These are phyloP conservation scores for Nasalis larvatus DNA, from an alignment of 2,113 vertebrate genomes.

Conservation along the genomic window DNA sequence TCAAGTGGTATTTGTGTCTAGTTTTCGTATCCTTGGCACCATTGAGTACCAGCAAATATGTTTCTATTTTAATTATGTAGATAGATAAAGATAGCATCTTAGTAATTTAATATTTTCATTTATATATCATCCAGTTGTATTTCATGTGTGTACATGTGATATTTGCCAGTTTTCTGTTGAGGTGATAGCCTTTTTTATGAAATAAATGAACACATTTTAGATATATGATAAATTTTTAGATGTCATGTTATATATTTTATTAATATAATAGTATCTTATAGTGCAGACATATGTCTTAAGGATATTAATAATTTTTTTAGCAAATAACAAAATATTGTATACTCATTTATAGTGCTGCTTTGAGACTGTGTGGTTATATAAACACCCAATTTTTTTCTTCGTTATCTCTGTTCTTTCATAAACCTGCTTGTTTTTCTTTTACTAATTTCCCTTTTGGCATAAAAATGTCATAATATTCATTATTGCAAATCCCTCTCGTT, in stretches of 20 bases:
- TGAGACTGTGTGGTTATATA: accelerated
- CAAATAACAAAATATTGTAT: not conserved
- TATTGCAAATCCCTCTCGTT: not conserved
- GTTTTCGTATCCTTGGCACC: not conserved
- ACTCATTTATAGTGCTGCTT: not conserved
- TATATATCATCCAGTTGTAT: not conserved
- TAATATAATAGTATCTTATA: not conserved
- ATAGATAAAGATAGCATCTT: not conserved
- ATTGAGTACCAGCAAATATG: not conserved
- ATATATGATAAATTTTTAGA: not conserved
- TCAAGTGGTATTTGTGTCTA: not conserved
- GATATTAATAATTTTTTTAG: not conserved
- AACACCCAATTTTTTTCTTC: not conserved
- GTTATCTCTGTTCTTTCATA: not conserved
- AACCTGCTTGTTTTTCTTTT: not conserved
- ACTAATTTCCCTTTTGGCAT: not conserved
- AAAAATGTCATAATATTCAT: not conserved
- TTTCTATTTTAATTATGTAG: not conserved
- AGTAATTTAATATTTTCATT: not conserved
- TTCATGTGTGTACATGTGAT: no score
- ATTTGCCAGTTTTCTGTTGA: not conserved
- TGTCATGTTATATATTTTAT: not conserved
- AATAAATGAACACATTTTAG: not conserved
- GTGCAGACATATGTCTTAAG: not conserved
- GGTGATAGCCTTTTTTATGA: not conserved